Base-by-base conservation (phyloP, 2,797 vertebrate species). In the Pipistrellus pygmaeus region DNA sequence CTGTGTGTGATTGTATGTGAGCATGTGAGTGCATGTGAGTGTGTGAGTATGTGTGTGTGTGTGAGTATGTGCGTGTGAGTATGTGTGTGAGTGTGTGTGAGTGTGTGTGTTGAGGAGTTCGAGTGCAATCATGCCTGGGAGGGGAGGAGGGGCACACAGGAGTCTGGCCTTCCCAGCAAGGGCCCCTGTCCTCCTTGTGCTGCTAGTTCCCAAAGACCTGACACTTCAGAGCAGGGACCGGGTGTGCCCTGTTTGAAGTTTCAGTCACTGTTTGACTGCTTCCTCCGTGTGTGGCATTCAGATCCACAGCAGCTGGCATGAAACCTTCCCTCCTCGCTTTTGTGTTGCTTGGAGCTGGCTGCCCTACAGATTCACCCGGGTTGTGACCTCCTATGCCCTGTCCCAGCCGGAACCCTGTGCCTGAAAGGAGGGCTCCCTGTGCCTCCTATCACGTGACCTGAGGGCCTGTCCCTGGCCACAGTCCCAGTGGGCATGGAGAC, bases 381-480 rank as follows among this genome's bases (percentile, higher is more conserved):
- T 93, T 88, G 53, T 88, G 97, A 88, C 81, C 96, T 93, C 93
- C 95, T 73, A 62, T 81, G 80, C 93, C 88, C 41, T 91, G 5
- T 85, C 93, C 88, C 80, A 95, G 93, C 83, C 53, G 90, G 93
- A 96, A 93, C 90, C 93, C 85, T 2, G 41, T 46, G 76, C 90
- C 97, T 91, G 89, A 95, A 96, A 94, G 91, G 53, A 95, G 57
- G 41, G 18, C 85, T 96, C 85, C 82, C 85, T 48, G 90, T 21
- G 62, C 88, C 68, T 88, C 66, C 6, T 86, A 84, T 93, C 75
- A 95, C n/a, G 83, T 96, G 96, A 95, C 1, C 3, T 83, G 64
- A 91, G 90, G 87, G 92, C 82, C 96, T 95, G 97, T 97, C 90
- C 94, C 95, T 96, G 94, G 96, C 93, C 81, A 66, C 90, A 71